Base-by-base conservation (phyloP, 2,797 vertebrate genomes). In the Pogoniulus pusillus region DNA sequence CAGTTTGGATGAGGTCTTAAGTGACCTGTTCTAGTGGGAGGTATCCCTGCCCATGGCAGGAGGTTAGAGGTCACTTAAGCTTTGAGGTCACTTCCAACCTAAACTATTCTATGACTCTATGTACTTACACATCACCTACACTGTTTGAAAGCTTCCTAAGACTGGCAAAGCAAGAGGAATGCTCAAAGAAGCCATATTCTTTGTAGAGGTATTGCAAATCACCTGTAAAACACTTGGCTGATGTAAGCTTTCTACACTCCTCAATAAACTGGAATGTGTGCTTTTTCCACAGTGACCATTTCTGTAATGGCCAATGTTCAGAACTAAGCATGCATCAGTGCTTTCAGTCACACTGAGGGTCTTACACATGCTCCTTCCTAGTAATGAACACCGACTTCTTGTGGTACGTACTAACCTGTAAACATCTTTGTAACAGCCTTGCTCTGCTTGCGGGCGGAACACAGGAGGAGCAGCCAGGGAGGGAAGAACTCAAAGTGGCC, bases 381-480 rank as follows among this genome's bases (percentile, higher is more conserved):
- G n/a, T n/a, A 68, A 37, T 22, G 23, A 51, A 47, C 16, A 51
- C 12, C 47, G 23, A 24, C 13, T 10, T 27, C 20, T 43, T 1
- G 2, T 8, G 37, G 64, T 45, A 57, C 29, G 62, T 49, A 90
- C 97, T 97, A 96, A 98, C 99, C 99, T 95, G 99, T 99, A 97
- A 99, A 99, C 94, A 99, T 98, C 95, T 99, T 99, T 83, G 99
- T 99, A 84, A 99, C 98, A 92, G 98, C 98, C 97, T 99, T 99
- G 94, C 99, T 99, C 96, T 99, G 99, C 9, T 99, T 98, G 16
- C 99, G 98, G 22, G 99, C 98, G 2, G 99, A 99, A 94, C 99
- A 99, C 94, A 99, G 97, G 39, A 99, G 99, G 20, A 99, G 97
- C 51, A 99, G 97, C 99, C 99, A 99, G 1, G 99, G 98, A 23